These are phyloP conservation scores for Pachycephus smyrnensis DNA, from an alignment of 2,888 invertebrate genomes.

Conservation along the genomic window DNA sequence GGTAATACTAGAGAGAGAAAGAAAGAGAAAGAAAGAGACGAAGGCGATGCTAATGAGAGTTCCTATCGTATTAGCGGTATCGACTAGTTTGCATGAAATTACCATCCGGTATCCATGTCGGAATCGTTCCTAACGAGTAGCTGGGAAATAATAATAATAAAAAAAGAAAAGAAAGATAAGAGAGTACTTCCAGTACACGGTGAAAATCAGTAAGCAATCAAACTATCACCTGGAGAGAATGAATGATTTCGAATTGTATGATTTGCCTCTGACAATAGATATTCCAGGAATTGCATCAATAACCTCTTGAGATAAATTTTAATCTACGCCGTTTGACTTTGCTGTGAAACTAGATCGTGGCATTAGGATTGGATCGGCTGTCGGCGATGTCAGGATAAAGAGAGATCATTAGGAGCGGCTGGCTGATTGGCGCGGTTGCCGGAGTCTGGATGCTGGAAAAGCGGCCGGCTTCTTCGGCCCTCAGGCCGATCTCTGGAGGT, in stretches of 20 bases:
- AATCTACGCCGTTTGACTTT: neutral
- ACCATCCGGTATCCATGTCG: slow-evolving; percentile 24
- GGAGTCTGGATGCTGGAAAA: neutral
- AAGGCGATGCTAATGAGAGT: slow-evolving; percentile 8
- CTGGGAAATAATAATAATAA: neutral
- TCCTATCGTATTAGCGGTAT: slow-evolving; percentile 32
- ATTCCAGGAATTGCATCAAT: neutral
- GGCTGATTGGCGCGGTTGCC: neutral
- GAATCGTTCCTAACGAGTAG: slow-evolving; percentile 18
- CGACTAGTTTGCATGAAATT: slow-evolving; percentile 34
- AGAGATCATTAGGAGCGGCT: neutral
- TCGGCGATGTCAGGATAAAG: neutral
- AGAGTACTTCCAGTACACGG: neutral
- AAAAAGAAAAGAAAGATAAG: neutral
- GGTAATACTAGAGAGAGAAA: neutral
- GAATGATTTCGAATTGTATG: neutral
- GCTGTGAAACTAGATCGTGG: neutral
- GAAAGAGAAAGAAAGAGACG: slow-evolving; percentile 13
- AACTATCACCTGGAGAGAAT: neutral
- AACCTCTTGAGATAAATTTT: neutral
- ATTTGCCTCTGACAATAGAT: neutral
- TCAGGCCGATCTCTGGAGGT: neutral
- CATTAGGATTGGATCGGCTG: neutral
- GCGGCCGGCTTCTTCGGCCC: neutral
- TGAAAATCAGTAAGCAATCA: neutral